Conservation (phyloP, 1,140 invertebrate genomes). For the Hylyphantes graminicola region DNA sequence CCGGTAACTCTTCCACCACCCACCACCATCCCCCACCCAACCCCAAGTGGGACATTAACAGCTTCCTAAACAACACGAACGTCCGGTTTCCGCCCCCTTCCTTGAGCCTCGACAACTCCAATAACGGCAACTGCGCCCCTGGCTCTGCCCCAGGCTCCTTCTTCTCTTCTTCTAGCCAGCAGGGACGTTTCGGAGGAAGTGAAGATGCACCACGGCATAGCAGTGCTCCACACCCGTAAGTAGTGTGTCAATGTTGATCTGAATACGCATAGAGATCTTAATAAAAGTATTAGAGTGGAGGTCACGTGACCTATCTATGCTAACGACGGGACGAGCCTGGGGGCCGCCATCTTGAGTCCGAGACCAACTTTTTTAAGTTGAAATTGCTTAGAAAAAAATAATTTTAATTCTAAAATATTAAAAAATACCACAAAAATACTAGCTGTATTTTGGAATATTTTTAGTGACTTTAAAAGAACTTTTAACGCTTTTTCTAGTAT, state of each 20-base stretch:
- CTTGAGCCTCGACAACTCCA: background rate
- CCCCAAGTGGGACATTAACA: conserved; percentile 52
- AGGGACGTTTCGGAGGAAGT: background rate
- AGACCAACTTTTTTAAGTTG: too few relatives aligned
- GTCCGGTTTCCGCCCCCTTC: background rate
- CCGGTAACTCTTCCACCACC: conserved; percentile 25
- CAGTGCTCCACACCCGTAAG: conserved; percentile 48
- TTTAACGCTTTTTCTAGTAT: too few relatives aligned
- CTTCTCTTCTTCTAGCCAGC: background rate
- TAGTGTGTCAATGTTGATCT: conserved; percentile 1
- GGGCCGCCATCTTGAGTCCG: too few relatives aligned
- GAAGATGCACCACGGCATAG: conserved; percentile 8
- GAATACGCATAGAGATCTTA: too few relatives aligned
- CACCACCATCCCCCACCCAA: background rate
- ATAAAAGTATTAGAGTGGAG: too few relatives aligned
- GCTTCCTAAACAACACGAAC: conserved; percentile 37
- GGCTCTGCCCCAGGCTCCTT: conserved; percentile 23
- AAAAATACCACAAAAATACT: too few relatives aligned
- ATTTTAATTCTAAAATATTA: too few relatives aligned
- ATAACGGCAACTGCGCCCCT: conserved; percentile 19
- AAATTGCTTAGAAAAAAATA: too few relatives aligned
- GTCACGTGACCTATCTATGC: too few relatives aligned
- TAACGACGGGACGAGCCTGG: too few relatives aligned
- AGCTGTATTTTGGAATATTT: too few relatives aligned
- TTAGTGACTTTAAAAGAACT: too few relatives aligned